Conservation (phyloP, 2,888 invertebrate species). For the Limenitis camilla region DNA sequence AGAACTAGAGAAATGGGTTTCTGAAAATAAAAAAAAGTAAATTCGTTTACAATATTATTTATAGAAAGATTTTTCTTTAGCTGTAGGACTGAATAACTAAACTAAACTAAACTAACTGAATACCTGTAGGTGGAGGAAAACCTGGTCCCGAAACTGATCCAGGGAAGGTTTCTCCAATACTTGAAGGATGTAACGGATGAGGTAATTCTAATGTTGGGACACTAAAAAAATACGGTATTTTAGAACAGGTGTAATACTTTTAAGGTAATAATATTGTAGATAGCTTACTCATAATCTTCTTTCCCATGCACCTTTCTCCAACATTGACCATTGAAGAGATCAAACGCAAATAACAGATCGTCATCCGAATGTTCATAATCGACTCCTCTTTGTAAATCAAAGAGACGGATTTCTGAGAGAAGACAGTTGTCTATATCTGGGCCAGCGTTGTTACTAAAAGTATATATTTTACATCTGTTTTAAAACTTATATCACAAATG, state of each 20-base stretch:
- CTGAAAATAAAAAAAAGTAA: constrained; percentile 31
- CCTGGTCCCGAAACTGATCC: constrained; percentile 32
- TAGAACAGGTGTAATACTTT: background rate
- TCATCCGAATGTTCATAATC: constrained; percentile 82
- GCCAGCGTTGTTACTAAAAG: constrained; percentile 44
- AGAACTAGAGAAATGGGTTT: constrained; percentile 37
- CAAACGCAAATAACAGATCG: constrained; percentile 85
- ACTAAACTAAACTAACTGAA: too few relatives aligned
- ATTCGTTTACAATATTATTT: background rate
- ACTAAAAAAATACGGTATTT: constrained; percentile 30
- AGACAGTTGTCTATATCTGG: constrained; percentile 78
- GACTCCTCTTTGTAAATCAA: constrained; percentile 81
- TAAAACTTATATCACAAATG: too few relatives aligned
- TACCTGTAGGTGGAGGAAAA: constrained; percentile 39
- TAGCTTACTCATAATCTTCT: constrained; percentile 48
- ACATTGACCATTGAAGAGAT: constrained; percentile 84
- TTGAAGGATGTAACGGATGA: constrained; percentile 36
- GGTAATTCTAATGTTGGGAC: constrained; percentile 49
- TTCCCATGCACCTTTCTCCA: constrained; percentile 52
- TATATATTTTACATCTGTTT: background rate
- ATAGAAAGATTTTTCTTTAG: background rate
- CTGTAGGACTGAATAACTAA: background rate
- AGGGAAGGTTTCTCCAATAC: constrained; percentile 28
- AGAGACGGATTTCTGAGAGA: constrained; percentile 84
- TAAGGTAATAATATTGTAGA: background rate